Conservation (phyloP, 2,888 invertebrate genomes). For the Agriotes lineatus region DNA sequence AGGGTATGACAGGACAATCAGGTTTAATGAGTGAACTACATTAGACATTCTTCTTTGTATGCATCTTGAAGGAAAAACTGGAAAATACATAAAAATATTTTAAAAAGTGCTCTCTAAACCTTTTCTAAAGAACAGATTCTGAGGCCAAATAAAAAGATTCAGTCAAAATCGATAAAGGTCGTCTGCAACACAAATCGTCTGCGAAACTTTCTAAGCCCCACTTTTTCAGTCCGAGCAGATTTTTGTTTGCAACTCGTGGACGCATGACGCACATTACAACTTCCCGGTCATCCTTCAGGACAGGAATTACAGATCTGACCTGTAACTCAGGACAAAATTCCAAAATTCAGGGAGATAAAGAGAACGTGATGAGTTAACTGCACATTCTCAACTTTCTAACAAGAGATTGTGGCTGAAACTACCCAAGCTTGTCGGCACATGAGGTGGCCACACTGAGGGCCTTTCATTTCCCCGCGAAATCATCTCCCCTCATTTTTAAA, state of each 20-base stretch:
- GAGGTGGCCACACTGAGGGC: slow-evolving; percentile 8
- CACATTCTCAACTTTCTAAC: slow-evolving; percentile 29
- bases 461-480: not conserved
- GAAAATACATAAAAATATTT: too few species aligned
- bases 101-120: too few species aligned
- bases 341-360: slow-evolving; percentile 6
- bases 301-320: slow-evolving; percentile 5
- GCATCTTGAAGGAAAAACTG: too few species aligned
- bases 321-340: slow-evolving; percentile 2
- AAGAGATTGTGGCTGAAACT: slow-evolving; percentile 10
- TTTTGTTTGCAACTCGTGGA: too few species aligned
- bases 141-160: not conserved
- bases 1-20: too few species aligned
- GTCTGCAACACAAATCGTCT: too few species aligned
- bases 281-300: not conserved
- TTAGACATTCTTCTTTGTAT: too few species aligned
- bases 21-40: too few species aligned
- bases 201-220: too few species aligned
- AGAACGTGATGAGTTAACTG: slow-evolving; percentile 18
- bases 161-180: too few species aligned
- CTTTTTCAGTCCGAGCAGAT: too few species aligned
- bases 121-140: not conserved
- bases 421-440: slow-evolving; percentile 1
- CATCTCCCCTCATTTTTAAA: slow-evolving; percentile 23
- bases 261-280: too few species aligned